Evolutionary conservation across 2,113 vertebrate species (phyloP).

Genomic region (Antigone vipio): DNA sequence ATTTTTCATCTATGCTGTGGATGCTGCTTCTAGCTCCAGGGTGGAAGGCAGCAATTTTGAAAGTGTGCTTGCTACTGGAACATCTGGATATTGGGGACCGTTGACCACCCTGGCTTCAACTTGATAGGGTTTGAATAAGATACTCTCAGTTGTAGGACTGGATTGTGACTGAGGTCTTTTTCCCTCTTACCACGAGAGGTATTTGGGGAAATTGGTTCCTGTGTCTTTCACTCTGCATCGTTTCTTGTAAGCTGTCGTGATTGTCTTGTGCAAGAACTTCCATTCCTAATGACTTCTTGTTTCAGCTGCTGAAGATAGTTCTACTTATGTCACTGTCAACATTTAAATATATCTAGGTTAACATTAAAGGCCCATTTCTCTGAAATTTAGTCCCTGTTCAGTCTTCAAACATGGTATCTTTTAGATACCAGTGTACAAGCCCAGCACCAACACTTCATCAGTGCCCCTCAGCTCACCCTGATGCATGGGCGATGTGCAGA

Average conservation of each 20-base stretch:
- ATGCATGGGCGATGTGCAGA: background rate
- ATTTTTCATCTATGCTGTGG: background rate
- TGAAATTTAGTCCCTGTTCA: background rate
- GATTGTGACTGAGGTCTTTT: background rate
- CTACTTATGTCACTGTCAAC: background rate
- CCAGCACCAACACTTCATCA: background rate
- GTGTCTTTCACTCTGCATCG: background rate
- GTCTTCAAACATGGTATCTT: fast-evolving
- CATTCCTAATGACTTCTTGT: background rate
- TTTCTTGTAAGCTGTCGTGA: background rate
- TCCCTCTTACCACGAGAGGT: background rate
- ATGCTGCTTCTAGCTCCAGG: background rate
- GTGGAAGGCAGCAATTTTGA: background rate
- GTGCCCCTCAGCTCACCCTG: background rate
- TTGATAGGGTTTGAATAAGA: background rate
- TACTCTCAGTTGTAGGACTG: background rate
- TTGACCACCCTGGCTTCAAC: background rate
- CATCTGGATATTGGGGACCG: background rate
- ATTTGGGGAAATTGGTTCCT: background rate
- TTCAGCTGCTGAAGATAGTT: background rate
- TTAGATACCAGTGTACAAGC: background rate
- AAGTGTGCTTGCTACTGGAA: background rate
- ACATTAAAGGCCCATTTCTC: background rate
- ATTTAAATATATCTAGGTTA: background rate
- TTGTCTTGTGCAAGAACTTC: background rate